Evolutionary conservation across 2,888 invertebrate species (phyloP).

Genomic region (Antheraea assamensis): DNA sequence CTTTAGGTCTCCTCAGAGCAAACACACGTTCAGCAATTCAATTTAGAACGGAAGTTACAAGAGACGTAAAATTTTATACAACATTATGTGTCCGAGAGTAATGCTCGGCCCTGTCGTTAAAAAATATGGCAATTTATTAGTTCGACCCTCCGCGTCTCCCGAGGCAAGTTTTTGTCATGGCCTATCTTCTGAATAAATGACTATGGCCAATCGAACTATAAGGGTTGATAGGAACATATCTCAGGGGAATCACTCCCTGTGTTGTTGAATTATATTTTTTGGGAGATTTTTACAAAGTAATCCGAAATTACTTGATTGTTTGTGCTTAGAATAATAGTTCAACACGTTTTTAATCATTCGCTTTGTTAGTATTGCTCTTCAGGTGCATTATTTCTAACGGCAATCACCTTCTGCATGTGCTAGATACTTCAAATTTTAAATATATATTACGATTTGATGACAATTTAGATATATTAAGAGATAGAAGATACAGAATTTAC

Average conservation of each 20-base stretch:
- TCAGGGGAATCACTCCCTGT: constrained; percentile 3
- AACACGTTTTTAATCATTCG: too few species aligned
- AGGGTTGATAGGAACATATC: constrained; percentile 6
- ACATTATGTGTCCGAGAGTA: constrained; percentile 23
- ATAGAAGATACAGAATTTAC: too few species aligned
- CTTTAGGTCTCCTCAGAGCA: background rate
- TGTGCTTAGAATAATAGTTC: too few species aligned
- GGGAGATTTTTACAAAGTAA: too few species aligned
- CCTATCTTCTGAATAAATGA: constrained; percentile 14
- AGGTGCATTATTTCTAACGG: too few species aligned
- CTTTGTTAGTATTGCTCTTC: too few species aligned
- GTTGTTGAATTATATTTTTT: background rate
- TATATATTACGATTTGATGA: too few species aligned
- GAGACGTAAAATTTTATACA: constrained; percentile 31
- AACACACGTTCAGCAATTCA: constrained; percentile 26
- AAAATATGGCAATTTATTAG: constrained; percentile 40
- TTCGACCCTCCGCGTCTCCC: constrained; percentile 26
- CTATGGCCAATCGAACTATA: constrained; percentile 13
- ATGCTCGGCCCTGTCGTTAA: constrained; percentile 32
- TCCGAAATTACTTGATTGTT: too few species aligned
- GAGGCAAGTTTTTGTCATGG: constrained; percentile 15
- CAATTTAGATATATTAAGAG: too few species aligned
- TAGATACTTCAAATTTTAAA: too few species aligned
- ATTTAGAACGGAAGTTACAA: constrained; percentile 33
- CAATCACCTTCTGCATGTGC: too few species aligned